Evolutionary conservation across 2,888 invertebrate species (phyloP), one percentile per base, ranked within the genome.

Genomic region (Nephrotoma flavescens): DNA sequence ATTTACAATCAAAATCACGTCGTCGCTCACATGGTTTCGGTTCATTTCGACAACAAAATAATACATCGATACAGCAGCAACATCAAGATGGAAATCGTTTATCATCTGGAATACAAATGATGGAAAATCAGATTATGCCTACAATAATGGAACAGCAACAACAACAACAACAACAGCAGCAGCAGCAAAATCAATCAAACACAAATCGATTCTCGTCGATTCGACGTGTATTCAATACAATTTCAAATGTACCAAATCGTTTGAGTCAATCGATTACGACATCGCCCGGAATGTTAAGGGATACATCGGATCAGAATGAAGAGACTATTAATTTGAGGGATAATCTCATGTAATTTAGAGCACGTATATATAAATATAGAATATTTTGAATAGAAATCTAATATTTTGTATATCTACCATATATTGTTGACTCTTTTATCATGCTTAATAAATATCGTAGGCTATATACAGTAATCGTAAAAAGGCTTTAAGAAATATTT

Each of bases 141-240:
- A 71, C 71, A 71, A 71, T 71, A 71, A 31, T 71, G 71, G 71
- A 71, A 31, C 84, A 84, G 6, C 42, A 84, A 86, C 89, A n/a
- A 89, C 89, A 15, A 89, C 90, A 9, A 90, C 92, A 90, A 92
- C 89, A 15, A 89, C 90, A 9, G 90, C 92, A 90, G 91, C 91
- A 89, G 92, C 41, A 92, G 88, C 89, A 89, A 86, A 88, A 89
- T 88, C 88, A 88, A 87, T 71, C 71, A 31, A 31, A 71, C 31
- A 3, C 71, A 9, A 71, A 71, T 86, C 86, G 83, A 31, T 83
- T 87, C 86, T 87, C 88, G 85, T 90, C 89, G 2, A 90, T 91
- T 12, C 89, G 91, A 41, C 91, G 90, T 87, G 90, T 91, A 45
- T 88, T 92, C 44, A 90, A 90, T 85, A 89, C 89, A 71, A 89